Percentiles rank a stretch among this genome's conserved stretches.
phyloP scores from a whole-genome alignment of 2,797 vertebrate species.

The Pelobates cultripes region DNA sequence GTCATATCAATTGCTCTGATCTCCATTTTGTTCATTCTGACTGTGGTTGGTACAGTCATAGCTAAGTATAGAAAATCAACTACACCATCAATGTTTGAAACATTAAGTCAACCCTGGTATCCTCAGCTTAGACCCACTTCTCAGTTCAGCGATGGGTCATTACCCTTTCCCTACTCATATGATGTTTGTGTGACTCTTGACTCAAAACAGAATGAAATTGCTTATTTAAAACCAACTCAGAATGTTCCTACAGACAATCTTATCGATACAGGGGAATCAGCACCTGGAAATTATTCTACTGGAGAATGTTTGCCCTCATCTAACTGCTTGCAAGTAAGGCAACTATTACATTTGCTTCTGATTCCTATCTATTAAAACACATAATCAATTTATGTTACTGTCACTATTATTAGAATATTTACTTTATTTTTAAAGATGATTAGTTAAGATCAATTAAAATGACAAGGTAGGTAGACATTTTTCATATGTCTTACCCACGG shows the following conservation, averaged over 20 bases:
- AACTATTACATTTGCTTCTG: no score
- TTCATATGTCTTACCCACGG: no score
- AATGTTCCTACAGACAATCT: conserved; percentile 32
- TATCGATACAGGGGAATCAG: conserved; percentile 18
- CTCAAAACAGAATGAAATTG: conserved; percentile 56
- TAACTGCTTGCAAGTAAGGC: no score
- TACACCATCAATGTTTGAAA: conserved; percentile 38
- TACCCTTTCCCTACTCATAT: conserved; percentile 60
- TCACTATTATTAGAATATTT: no score
- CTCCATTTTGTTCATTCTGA: conserved; percentile 62
- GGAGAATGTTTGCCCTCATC: no score
- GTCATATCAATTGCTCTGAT: conserved; percentile 50
- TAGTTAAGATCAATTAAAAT: no score
- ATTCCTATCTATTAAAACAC: no score
- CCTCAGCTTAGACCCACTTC: conserved; percentile 38
- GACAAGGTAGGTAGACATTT: no score
- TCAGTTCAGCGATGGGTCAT: conserved; percentile 56
- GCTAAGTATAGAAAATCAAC: conserved; percentile 13
- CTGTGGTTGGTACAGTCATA: conserved; percentile 6
- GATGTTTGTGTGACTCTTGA: conserved; percentile 56
- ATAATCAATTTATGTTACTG: no score
- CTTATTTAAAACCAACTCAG: conserved; percentile 52
- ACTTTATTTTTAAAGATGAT: no score
- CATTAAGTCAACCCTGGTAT: conserved; percentile 57
- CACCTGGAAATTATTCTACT: no score